These are phyloP conservation scores for Cichlasoma orientale DNA, from an alignment of 2,797 vertebrate genomes.

Conservation along the genomic window DNA sequence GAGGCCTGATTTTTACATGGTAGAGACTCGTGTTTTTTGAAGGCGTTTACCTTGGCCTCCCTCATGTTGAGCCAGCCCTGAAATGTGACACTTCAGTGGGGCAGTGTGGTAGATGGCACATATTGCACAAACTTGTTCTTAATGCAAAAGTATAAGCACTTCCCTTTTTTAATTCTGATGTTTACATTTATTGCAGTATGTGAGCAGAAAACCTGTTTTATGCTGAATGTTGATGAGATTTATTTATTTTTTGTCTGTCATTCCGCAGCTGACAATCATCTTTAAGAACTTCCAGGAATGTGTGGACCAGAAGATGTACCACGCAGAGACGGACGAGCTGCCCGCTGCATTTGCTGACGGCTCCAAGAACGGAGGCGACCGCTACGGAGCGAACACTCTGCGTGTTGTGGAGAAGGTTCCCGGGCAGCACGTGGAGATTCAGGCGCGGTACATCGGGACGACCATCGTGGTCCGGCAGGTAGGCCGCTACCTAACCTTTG, in stretches of 20 bases:
- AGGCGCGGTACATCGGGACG: constrained; percentile 95
- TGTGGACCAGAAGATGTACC: constrained; percentile 97
- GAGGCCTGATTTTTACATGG: constrained; percentile 83
- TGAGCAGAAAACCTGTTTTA: not conserved
- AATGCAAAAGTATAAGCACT: constrained; percentile 42
- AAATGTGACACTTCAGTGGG: constrained; percentile 74
- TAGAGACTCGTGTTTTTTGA: constrained; percentile 78
- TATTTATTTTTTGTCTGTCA: not conserved
- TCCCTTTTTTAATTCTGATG: constrained; percentile 20
- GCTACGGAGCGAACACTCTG: constrained; percentile 91
- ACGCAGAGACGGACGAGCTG: constrained; percentile 93
- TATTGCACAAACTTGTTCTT: constrained; percentile 57
- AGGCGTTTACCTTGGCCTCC: constrained; percentile 82
- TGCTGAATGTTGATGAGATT: not conserved
- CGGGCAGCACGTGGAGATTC: constrained; percentile 96
- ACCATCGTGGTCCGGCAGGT: constrained; percentile 97
- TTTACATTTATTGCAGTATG: constrained; percentile 8
- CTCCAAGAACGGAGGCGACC: constrained; percentile 93
- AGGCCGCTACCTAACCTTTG: constrained; percentile 95
- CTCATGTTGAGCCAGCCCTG: constrained; percentile 71
- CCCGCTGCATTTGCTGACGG: constrained; percentile 93
- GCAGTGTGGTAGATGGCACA: constrained; percentile 54
- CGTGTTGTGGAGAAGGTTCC: constrained; percentile 93
- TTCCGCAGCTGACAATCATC: constrained; percentile 93
- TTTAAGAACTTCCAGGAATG: constrained; percentile 99